Percentiles rank a stretch among this genome's conserved stretches.
These are phyloP conservation scores for Rhyzopertha dominica DNA, from an alignment of 1,140 invertebrate species.

Conservation along the genomic window DNA sequence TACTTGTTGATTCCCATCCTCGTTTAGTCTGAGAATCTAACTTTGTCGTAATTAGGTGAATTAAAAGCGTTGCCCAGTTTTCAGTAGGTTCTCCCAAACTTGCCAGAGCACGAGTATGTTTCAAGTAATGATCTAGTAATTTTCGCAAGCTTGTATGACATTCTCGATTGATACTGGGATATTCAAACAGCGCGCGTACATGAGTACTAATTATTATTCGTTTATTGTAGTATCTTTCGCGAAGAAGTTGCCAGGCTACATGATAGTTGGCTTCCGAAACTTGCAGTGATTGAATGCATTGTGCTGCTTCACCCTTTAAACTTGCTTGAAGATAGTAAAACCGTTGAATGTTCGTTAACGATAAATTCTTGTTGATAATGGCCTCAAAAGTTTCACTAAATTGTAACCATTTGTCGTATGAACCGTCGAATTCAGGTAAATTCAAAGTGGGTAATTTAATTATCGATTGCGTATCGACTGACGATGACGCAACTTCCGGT, in stretches of 20 bases:
- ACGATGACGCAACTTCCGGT: no score
- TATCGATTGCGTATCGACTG: no score
- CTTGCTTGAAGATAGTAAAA: conserved; percentile 5
- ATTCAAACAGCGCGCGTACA: background rate
- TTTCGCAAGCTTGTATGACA: background rate
- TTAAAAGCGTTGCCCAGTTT: background rate
- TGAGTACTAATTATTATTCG: background rate
- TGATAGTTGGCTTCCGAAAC: conserved; percentile 5
- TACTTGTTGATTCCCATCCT: conserved; percentile 5
- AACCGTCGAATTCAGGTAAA: no score
- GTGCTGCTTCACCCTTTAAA: conserved; percentile 1
- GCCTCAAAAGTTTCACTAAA: no score
- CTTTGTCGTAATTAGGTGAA: background rate
- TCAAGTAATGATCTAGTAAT: background rate
- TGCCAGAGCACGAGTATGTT: background rate
- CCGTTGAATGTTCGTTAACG: no score
- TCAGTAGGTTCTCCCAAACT: background rate
- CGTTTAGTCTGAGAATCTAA: background rate
- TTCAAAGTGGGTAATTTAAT: no score
- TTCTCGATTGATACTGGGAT: background rate
- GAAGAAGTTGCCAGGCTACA: background rate
- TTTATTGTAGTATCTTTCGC: conserved; percentile 5
- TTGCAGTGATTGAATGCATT: background rate
- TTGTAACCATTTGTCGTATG: no score
- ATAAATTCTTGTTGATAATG: no score